These are phyloP conservation scores for Botia kubotai DNA, from an alignment of 2,797 vertebrate species.

Conservation along the genomic window DNA sequence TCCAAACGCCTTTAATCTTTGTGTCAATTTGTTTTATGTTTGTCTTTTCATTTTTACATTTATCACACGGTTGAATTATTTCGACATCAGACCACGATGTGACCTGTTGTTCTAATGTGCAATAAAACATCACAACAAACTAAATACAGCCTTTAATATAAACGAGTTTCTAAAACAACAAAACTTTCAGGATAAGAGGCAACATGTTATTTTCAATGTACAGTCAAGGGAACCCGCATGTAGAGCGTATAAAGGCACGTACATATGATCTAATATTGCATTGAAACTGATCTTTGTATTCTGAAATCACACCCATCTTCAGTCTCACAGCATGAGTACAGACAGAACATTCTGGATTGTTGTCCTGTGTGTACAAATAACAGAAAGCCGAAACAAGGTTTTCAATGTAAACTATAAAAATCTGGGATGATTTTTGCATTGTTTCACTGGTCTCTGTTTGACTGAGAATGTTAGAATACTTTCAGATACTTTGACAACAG, in stretches of 20 bases:
- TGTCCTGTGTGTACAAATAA: too few species aligned
- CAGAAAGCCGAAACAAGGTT: neutral
- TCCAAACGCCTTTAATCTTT: neutral
- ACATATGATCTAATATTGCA: neutral
- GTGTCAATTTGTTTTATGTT: neutral
- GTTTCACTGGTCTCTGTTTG: neutral
- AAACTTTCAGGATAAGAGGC: constrained; percentile 35
- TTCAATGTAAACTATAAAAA: neutral
- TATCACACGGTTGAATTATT: too few species aligned
- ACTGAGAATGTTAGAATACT: neutral
- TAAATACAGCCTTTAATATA: constrained; percentile 52
- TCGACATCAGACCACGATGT: too few species aligned
- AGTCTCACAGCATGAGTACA: neutral
- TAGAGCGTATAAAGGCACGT: constrained; percentile 48
- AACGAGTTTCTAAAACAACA: constrained; percentile 45
- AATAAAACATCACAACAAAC: constrained; percentile 19
- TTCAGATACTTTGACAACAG: neutral
- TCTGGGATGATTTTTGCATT: neutral
- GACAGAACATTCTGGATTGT: neutral
- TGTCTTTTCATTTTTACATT: neutral
- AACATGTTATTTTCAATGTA: neutral
- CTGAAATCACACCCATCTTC: neutral
- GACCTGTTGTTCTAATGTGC: neutral
- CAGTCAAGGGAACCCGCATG: neutral
- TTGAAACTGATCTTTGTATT: neutral